phyloP scores from a whole-genome alignment of 2,113 vertebrate genomes.

The Lutjanus erythropterus region DNA sequence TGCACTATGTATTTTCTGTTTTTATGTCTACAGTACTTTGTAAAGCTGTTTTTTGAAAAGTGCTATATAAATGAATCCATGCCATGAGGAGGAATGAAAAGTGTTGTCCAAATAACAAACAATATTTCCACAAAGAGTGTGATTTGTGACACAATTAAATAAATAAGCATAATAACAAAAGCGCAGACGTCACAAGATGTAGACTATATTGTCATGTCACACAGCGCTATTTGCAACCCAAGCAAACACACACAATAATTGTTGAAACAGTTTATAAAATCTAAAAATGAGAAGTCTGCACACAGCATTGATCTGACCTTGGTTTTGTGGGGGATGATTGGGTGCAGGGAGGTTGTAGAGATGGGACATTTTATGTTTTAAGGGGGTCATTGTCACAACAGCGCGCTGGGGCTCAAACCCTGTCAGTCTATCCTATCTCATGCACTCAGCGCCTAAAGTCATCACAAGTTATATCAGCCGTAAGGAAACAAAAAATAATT shows the following conservation, averaged over 20 bases:
- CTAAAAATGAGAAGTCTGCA: neutral
- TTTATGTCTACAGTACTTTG: too few species aligned
- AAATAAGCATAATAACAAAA: too few species aligned
- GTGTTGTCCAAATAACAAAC: too few species aligned
- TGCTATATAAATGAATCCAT: too few species aligned
- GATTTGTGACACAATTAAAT: too few species aligned
- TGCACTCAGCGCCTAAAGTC: conserved; percentile 21
- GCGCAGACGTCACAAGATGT: too few species aligned
- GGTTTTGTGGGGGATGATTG: neutral
- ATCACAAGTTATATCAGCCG: conserved; percentile 40
- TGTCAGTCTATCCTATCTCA: conserved; percentile 2
- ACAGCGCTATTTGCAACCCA: too few species aligned
- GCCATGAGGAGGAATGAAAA: too few species aligned
- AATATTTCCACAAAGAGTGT: too few species aligned
- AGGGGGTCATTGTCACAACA: conserved; percentile 2
- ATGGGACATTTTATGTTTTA: conserved; percentile 7
- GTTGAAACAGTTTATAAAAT: neutral
- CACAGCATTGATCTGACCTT: neutral
- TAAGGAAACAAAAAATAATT: conserved; percentile 51
- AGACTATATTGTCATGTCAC: too few species aligned
- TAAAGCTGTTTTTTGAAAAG: too few species aligned
- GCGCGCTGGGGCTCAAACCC: neutral
- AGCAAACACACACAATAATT: neutral
- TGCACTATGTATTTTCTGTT: too few species aligned
- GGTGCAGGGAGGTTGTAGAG: neutral